Percentiles rank a stretch among this genome's conserved stretches.
These are phyloP conservation scores for Phasia obesa DNA, from an alignment of 2,888 invertebrate genomes.

Conservation along the genomic window DNA sequence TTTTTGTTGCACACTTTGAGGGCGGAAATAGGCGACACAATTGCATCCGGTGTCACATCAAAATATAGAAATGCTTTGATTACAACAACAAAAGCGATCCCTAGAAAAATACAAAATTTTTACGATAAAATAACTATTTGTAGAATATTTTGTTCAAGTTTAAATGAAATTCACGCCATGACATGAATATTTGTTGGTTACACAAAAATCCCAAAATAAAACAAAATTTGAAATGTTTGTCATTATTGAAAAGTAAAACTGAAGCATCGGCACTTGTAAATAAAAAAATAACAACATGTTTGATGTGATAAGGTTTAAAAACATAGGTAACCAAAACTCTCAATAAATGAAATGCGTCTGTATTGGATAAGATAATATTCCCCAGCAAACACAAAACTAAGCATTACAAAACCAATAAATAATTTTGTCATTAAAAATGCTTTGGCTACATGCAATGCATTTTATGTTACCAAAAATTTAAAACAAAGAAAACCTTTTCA, in stretches of 20 bases:
- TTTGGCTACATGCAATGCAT: no score
- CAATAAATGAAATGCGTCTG: no score
- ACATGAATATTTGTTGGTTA: slow-evolving; percentile 36
- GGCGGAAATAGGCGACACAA: slow-evolving; percentile 65
- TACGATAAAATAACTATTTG: slow-evolving; percentile 35
- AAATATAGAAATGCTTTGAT: slow-evolving; percentile 47
- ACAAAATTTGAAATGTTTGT: slow-evolving; percentile 18
- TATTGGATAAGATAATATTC: no score
- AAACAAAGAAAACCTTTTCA: no score
- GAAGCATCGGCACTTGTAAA: slow-evolving; percentile 26
- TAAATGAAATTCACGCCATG: slow-evolving; percentile 37
- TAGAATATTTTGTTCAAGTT: slow-evolving; percentile 17
- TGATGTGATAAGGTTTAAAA: slow-evolving; percentile 29
- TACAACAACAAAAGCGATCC: slow-evolving; percentile 12
- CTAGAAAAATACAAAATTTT: slow-evolving; percentile 10
- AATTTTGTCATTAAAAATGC: no score
- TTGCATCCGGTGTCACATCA: slow-evolving; percentile 60
- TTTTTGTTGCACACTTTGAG: slow-evolving; percentile 34
- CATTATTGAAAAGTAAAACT: slow-evolving; percentile 33
- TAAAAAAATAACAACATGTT: background rate
- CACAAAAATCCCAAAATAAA: slow-evolving; percentile 12
- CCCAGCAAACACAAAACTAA: no score
- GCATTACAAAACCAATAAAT: no score
- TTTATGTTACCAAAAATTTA: no score
- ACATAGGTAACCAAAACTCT: no score